Evolutionary conservation across 2,797 vertebrate genomes (phyloP).

Genomic region (Dipus sagitta): DNA sequence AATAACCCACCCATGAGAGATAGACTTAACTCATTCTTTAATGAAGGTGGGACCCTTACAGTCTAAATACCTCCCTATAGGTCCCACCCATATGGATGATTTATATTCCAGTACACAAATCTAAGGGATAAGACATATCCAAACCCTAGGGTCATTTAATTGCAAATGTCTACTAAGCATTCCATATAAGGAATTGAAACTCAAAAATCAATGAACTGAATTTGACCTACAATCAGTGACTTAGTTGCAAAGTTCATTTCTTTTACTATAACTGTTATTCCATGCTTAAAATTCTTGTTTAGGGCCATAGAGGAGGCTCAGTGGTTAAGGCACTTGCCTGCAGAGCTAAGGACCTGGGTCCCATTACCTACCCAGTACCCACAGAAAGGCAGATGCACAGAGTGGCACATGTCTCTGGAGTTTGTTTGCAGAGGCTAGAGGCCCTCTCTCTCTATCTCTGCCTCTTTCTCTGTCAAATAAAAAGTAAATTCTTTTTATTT

Average conservation of each 20-base stretch:
- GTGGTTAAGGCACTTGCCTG: too few species aligned
- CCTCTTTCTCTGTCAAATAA: too few species aligned
- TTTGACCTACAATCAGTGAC: slow-evolving; percentile 1
- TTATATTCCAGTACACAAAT: background rate
- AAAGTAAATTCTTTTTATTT: slow-evolving; percentile 18
- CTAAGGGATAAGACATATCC: background rate
- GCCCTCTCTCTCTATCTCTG: too few species aligned
- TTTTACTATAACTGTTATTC: slow-evolving; percentile 17
- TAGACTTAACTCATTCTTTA: background rate
- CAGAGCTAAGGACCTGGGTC: too few species aligned
- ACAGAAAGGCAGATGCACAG: too few species aligned
- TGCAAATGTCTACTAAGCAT: background rate
- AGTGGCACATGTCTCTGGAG: too few species aligned
- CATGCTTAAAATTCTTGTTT: background rate
- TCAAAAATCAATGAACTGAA: background rate
- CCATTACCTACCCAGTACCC: too few species aligned
- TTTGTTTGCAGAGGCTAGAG: too few species aligned
- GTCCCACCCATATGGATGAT: background rate
- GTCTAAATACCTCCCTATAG: background rate
- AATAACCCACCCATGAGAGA: background rate
- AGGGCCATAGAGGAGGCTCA: too few species aligned
- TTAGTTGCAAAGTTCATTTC: slow-evolving; percentile 43
- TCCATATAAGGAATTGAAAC: slow-evolving; percentile 32
- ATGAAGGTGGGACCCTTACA: background rate
- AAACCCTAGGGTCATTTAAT: background rate